Percentiles rank a stretch among this genome's conserved stretches.
phyloP scores from a whole-genome alignment of 2,888 invertebrate species.

The Drosophila tripunctata region DNA sequence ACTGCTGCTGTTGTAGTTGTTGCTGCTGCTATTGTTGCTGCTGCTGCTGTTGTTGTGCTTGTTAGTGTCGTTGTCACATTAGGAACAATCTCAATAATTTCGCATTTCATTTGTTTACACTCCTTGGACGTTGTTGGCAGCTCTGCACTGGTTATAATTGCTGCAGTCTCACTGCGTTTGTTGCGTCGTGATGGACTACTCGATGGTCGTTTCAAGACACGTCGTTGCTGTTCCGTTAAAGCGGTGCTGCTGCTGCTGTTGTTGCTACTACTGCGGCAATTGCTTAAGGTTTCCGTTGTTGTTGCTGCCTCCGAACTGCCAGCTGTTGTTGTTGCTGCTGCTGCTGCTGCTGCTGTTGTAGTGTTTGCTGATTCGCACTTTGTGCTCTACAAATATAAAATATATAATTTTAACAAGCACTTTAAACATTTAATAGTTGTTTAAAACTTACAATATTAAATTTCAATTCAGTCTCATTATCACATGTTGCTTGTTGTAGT shows the following conservation, averaged over 20 bases:
- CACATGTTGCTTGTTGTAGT: conserved; percentile 72
- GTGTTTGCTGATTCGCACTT: conserved; percentile 59
- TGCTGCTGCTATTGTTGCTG: conserved; percentile 24
- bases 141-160: conserved; percentile 31
- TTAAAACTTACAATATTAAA: conserved; percentile 58
- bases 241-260: conserved; percentile 42
- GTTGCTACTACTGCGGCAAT: conserved; percentile 20
- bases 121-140: conserved; percentile 63
- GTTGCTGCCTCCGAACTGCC: background rate
- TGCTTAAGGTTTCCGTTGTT: background rate
- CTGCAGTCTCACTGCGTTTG: conserved; percentile 44
- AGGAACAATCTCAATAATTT: conserved; percentile 58
- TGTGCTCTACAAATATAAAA: conserved; percentile 57
- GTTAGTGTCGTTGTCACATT: conserved; percentile 33
- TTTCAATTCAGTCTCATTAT: conserved; percentile 77
- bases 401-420: background rate
- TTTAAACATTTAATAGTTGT: background rate
- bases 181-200: conserved; percentile 67
- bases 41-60: conserved; percentile 44
- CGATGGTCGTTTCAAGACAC: conserved; percentile 72
- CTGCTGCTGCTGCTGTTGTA: conserved; percentile 32
- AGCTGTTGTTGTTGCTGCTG: conserved; percentile 28
- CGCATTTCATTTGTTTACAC: conserved; percentile 72
- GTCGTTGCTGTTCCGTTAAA: conserved; percentile 65
- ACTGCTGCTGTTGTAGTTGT: conserved; percentile 39